These are phyloP conservation scores for Heliconius charithonia DNA, from an alignment of 2,888 invertebrate genomes.

Conservation along the genomic window DNA sequence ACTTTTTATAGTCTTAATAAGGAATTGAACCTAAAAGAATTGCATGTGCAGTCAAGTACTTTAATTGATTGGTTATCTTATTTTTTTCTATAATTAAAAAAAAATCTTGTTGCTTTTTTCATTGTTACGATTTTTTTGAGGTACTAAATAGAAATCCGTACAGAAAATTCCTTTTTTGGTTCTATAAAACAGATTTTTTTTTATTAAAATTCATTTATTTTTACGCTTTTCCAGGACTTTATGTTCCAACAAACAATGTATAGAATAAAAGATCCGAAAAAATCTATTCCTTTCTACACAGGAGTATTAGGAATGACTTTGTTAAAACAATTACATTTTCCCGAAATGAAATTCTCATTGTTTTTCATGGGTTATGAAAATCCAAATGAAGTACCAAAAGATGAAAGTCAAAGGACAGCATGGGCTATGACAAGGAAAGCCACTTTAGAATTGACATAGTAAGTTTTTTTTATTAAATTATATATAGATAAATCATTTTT, in stretches of 20 bases:
- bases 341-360: conserved; percentile 93
- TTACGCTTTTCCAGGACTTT: conserved; percentile 86
- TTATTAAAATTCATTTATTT: background rate
- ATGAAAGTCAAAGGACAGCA: conserved; percentile 86
- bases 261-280: conserved; percentile 95
- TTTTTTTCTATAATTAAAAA: too few species aligned
- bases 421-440: conserved; percentile 94
- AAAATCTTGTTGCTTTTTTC: background rate
- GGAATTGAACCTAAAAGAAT: too few species aligned
- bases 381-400: conserved; percentile 87
- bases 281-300: conserved; percentile 95
- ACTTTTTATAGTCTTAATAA: too few species aligned
- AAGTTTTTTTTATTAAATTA: conserved; percentile 60
- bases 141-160: too few species aligned
- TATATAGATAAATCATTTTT: too few species aligned
- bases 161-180: too few species aligned
- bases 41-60: too few species aligned
- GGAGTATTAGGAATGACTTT: conserved; percentile 95
- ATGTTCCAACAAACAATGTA: conserved; percentile 99
- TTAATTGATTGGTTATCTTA: too few species aligned
- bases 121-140: too few species aligned
- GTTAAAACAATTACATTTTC: conserved; percentile 94
- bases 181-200: too few species aligned
- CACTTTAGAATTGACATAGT: conserved; percentile 97
- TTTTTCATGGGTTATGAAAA: conserved; percentile 97